A percentile compares a stretch with the other conserved stretches of the same genome.
Conservation (phyloP, 2,888 invertebrate genomes). For the Pseudococcus jackbeardsleyi region DNA sequence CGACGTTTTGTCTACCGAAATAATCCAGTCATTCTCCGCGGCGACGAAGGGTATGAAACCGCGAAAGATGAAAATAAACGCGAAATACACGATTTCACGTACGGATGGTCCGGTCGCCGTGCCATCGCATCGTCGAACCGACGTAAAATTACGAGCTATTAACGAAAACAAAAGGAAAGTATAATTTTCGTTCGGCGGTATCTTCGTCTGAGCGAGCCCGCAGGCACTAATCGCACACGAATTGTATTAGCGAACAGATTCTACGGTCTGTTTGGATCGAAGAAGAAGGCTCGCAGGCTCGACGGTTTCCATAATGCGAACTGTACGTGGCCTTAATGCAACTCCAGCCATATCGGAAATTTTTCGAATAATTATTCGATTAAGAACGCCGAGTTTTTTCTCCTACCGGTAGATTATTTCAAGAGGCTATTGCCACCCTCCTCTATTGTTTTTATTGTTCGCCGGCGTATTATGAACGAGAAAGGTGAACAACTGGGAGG, state of each 20-base stretch:
- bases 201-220: neutral
- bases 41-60: neutral
- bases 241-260: neutral
- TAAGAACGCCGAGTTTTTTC: neutral
- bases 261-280: slow-evolving; percentile 27
- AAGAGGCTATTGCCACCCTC: neutral
- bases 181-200: neutral
- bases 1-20: neutral
- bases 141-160: slow-evolving; percentile 13
- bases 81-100: slow-evolving; percentile 21
- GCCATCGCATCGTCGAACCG: no score
- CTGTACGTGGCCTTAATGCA: slow-evolving; percentile 3
- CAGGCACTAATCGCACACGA: neutral
- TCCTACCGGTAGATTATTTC: neutral
- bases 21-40: slow-evolving; percentile 10
- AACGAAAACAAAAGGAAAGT: slow-evolving; percentile 37
- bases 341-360: slow-evolving; percentile 15
- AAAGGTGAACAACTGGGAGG: neutral
- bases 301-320: neutral
- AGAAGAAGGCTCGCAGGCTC: neutral
- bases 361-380: slow-evolving; percentile 1
- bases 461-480: neutral
- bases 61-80: neutral
- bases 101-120: neutral
- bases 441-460: neutral